A percentile compares a stretch with the other conserved stretches of the same genome.
phyloP scores from a whole-genome alignment of 2,888 invertebrate genomes.

The Nomada fabriciana region DNA sequence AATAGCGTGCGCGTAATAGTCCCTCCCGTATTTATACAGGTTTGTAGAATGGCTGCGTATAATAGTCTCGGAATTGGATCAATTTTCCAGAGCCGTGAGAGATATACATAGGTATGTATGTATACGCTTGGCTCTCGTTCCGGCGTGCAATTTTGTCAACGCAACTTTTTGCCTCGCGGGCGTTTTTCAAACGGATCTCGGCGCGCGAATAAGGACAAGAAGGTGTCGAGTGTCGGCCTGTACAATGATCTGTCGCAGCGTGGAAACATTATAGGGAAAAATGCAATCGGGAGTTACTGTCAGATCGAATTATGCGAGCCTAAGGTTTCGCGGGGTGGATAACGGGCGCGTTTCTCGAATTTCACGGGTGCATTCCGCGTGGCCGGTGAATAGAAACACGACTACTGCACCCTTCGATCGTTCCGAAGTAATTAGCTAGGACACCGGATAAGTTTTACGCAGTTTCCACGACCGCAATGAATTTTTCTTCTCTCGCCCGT shows the following conservation, averaged over 20 bases:
- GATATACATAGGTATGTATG: neutral
- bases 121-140: neutral
- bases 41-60: no score
- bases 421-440: conserved; percentile 55
- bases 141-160: neutral
- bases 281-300: conserved; percentile 75
- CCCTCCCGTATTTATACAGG: no score
- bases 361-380: conserved; percentile 78
- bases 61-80: neutral
- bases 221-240: conserved; percentile 67
- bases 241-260: conserved; percentile 61
- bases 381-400: conserved; percentile 71
- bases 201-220: conserved; percentile 37
- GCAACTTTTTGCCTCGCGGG: neutral
- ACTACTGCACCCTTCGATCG: conserved; percentile 47
- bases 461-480: conserved; percentile 34
- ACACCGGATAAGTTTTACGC: conserved; percentile 41
- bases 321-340: conserved; percentile 78
- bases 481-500: conserved; percentile 1
- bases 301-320: conserved; percentile 81
- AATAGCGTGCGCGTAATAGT: no score
- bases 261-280: conserved; percentile 79
- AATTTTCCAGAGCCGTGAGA: neutral
- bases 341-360: conserved; percentile 79
- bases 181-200: conserved; percentile 18